A percentile compares a stretch with the other conserved stretches of the same genome.
Evolutionary conservation across 2,113 vertebrate genomes (phyloP).

Genomic region (Arenaria interpres): DNA sequence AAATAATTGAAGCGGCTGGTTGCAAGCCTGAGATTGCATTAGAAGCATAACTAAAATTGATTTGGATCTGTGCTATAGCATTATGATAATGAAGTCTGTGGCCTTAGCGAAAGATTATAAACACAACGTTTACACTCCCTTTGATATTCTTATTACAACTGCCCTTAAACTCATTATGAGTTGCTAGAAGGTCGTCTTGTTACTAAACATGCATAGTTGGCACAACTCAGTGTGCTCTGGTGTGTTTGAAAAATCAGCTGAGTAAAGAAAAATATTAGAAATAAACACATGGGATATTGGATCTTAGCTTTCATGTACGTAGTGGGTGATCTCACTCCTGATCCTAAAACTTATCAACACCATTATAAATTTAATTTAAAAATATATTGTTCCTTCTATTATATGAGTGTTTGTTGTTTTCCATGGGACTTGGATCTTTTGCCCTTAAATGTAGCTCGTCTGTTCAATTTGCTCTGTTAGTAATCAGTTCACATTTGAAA

Average conservation of each 20-base stretch:
- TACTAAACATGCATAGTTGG: background rate
- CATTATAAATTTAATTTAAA: background rate
- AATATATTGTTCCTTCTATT: background rate
- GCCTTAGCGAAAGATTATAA: conserved; percentile 3
- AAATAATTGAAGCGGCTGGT: background rate
- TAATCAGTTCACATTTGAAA: background rate
- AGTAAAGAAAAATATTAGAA: background rate
- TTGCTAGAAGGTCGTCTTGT: background rate
- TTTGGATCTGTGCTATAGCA: background rate
- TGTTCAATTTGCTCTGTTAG: background rate
- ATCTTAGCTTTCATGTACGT: background rate
- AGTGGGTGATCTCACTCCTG: background rate
- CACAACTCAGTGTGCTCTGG: background rate
- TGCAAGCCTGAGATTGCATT: background rate
- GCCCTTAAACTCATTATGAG: conserved; percentile 34
- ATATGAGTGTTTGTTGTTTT: background rate
- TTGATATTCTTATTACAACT: conserved; percentile 6
- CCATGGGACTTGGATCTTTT: background rate
- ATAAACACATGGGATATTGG: background rate
- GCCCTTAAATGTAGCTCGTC: background rate
- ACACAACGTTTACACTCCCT: background rate
- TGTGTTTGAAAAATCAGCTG: background rate
- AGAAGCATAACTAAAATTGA: background rate
- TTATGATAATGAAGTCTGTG: conserved; percentile 20
- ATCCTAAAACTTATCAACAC: background rate